phyloP scores from a whole-genome alignment of 1,140 invertebrate species.

The Drosophila azteca region DNA sequence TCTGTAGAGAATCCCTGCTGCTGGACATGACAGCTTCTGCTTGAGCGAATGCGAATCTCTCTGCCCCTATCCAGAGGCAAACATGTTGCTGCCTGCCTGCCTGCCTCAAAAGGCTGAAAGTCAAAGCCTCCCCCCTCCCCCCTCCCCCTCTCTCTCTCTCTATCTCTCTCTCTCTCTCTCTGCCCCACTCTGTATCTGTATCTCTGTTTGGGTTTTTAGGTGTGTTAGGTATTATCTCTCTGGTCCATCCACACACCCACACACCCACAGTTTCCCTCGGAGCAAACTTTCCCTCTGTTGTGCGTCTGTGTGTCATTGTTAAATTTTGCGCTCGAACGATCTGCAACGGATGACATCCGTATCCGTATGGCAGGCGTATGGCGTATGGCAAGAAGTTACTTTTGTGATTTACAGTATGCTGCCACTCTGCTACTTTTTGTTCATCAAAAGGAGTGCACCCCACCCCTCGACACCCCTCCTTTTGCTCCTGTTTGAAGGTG shows the following conservation, averaged over 20 bases:
- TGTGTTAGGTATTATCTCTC: constrained; percentile 81
- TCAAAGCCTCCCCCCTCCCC: constrained; percentile 17
- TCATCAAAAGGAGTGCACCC: constrained; percentile 58
- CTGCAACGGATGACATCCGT: constrained; percentile 81
- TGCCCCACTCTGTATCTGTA: constrained; percentile 31
- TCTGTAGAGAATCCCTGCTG: constrained; percentile 45
- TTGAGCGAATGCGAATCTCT: constrained; percentile 61
- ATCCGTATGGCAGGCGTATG: constrained; percentile 65
- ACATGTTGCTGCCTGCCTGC: constrained; percentile 45
- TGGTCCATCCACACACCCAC: not conserved
- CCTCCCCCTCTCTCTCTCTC: constrained; percentile 15
- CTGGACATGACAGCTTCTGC: constrained; percentile 83
- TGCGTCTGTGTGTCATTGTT: constrained; percentile 78
- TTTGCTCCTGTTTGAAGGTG: constrained; percentile 56
- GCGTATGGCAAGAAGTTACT: constrained; percentile 63
- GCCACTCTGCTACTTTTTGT: constrained; percentile 62
- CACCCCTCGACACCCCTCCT: not conserved
- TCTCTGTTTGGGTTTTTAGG: constrained; percentile 54
- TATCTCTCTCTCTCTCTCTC: no score
- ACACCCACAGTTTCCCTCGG: not conserved
- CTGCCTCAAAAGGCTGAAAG: constrained; percentile 37
- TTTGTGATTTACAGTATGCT: constrained; percentile 81
- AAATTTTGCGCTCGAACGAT: constrained; percentile 82
- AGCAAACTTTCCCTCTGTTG: constrained; percentile 47
- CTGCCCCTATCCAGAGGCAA: constrained; percentile 66